Conservation (phyloP, 2,113 vertebrate genomes). For the Danionella cerebrum region DNA sequence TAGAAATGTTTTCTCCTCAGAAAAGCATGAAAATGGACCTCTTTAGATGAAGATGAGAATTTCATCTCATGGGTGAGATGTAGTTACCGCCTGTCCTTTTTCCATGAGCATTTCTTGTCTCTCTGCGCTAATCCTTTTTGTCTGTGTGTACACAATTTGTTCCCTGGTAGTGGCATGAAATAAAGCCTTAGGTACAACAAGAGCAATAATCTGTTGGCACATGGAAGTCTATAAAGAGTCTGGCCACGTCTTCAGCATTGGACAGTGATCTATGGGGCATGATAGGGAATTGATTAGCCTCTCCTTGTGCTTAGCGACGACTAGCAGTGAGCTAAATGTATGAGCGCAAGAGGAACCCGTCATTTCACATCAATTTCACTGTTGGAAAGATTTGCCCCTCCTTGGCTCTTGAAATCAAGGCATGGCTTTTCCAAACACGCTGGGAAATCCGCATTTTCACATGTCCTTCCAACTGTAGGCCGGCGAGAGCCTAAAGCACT, state of each 20-base stretch:
- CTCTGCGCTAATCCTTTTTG: slow-evolving; percentile 12
- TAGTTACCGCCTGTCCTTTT: neutral
- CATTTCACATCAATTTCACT: neutral
- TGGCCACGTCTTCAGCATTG: slow-evolving; percentile 24
- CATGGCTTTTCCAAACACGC: slow-evolving; percentile 13
- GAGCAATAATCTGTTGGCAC: slow-evolving; percentile 12
- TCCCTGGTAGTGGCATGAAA: neutral
- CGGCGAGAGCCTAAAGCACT: slow-evolving; percentile 26
- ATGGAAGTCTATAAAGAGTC: slow-evolving; percentile 22
- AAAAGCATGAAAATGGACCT: too few relatives aligned
- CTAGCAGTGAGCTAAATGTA: neutral
- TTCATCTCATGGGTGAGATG: neutral
- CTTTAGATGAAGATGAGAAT: too few relatives aligned
- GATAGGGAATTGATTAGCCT: slow-evolving; percentile 38
- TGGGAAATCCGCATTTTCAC: slow-evolving; percentile 26
- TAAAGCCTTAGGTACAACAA: slow-evolving; percentile 1
- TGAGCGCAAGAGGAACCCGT: neutral
- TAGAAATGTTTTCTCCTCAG: too few relatives aligned
- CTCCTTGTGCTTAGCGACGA: slow-evolving; percentile 22
- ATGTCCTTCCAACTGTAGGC: slow-evolving; percentile 14
- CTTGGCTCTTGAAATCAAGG: slow-evolving; percentile 18
- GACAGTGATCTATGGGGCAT: slow-evolving; percentile 40
- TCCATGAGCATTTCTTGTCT: neutral
- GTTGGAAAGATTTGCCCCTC: neutral
- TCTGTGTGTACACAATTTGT: slow-evolving; percentile 20